Conservation (phyloP, 2,797 vertebrate genomes). For the Channallabes apus region DNA sequence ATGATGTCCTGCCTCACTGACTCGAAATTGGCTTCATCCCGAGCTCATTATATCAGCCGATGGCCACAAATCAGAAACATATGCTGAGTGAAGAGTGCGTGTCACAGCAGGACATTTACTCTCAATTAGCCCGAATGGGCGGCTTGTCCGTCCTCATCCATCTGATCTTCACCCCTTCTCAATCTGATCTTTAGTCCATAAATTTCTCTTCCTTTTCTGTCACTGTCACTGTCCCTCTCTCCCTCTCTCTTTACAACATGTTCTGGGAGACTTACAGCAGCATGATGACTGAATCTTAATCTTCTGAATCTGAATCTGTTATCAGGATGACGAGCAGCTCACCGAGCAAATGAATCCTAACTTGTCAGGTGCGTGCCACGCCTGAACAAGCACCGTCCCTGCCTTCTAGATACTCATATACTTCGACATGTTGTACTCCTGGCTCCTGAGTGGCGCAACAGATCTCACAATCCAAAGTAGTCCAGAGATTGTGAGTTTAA, state of each 20-base stretch:
- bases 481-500: background rate
- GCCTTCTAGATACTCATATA: background rate
- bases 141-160: slow-evolving; percentile 8
- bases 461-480: too few species aligned
- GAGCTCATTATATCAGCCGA: slow-evolving; percentile 53
- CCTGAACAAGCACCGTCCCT: background rate
- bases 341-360: background rate
- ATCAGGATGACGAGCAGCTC: background rate
- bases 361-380: background rate
- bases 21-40: slow-evolving; percentile 40
- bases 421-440: background rate
- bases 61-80: slow-evolving; percentile 49
- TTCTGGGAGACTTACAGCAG: background rate
- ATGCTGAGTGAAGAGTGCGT: slow-evolving; percentile 47
- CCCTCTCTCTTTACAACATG: background rate
- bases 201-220: background rate
- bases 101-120: slow-evolving; percentile 50
- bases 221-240: background rate
- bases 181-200: background rate
- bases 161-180: slow-evolving; percentile 22
- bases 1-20: background rate
- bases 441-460: background rate
- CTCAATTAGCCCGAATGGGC: slow-evolving; percentile 50
- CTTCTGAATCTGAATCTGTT: slow-evolving; percentile 1
- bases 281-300: background rate